These are phyloP conservation scores for Archivesica marissinica DNA, from an alignment of 1,140 invertebrate genomes.

Conservation along the genomic window DNA sequence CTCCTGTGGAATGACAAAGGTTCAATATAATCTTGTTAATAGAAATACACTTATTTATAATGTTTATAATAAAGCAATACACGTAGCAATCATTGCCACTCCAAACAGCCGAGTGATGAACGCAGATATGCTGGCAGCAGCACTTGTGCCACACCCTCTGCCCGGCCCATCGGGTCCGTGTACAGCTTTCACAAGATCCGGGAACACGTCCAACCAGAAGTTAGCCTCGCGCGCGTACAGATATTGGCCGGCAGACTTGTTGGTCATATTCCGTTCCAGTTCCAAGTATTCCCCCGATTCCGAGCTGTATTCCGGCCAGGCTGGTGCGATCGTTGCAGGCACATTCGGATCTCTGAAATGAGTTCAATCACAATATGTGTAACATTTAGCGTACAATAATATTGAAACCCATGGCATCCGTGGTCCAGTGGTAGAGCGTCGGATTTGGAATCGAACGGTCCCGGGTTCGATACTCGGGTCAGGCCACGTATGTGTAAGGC, in stretches of 20 bases:
- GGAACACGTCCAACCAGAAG: not conserved
- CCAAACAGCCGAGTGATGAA: not conserved
- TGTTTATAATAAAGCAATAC: not conserved
- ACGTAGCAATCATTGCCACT: not conserved
- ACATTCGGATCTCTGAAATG: not conserved
- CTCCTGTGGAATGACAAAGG: too few species aligned
- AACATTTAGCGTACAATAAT: too few species aligned
- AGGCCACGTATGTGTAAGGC: too few species aligned
- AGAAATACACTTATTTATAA: too few species aligned
- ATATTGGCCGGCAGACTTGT: not conserved
- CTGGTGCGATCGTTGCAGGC: not conserved
- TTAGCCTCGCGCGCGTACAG: not conserved
- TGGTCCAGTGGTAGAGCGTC: too few species aligned
- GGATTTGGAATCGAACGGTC: too few species aligned
- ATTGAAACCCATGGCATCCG: too few species aligned
- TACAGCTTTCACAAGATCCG: not conserved
- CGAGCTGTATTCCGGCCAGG: not conserved
- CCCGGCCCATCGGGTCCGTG: not conserved
- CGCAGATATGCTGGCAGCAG: not conserved
- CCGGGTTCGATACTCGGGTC: too few species aligned
- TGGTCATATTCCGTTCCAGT: not conserved
- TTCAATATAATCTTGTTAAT: too few species aligned
- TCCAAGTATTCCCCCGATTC: not conserved
- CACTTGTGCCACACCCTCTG: not conserved
- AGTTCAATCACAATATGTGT: too few species aligned